Percentiles rank a stretch among this genome's conserved stretches.
Evolutionary conservation across 2,113 vertebrate genomes (phyloP).

Genomic region (Aegotheles bennettii): DNA sequence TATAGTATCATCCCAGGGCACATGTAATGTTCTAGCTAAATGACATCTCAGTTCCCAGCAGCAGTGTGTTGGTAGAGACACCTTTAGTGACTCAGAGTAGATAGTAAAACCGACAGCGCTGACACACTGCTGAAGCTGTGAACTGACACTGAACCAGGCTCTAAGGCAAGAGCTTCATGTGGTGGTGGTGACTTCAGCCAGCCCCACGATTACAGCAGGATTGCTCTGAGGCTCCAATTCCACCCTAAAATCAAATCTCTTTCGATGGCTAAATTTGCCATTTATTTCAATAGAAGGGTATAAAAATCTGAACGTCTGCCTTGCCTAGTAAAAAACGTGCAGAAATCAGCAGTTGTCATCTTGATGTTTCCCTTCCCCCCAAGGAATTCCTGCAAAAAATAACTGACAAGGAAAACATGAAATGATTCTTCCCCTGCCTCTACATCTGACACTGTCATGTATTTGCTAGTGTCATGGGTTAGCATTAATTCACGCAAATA

Average conservation of each 20-base stretch:
- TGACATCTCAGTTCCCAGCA: background rate
- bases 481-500: background rate
- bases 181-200: background rate
- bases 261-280: background rate
- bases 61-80: background rate
- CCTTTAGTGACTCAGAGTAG: background rate
- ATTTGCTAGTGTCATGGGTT: background rate
- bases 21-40: background rate
- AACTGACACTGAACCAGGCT: background rate
- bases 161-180: background rate
- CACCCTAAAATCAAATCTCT: background rate
- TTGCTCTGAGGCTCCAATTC: background rate
- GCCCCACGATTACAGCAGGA: background rate
- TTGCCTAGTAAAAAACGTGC: background rate
- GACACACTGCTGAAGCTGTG: accelerated
- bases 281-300: background rate
- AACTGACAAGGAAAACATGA: background rate
- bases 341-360: background rate
- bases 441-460: background rate
- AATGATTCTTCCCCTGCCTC: background rate
- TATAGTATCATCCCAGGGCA: background rate
- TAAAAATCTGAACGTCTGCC: background rate
- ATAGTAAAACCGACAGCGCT: background rate
- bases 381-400: background rate
- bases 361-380: background rate